Evolutionary conservation across 2,888 invertebrate species (phyloP).

Genomic region (Parascotia fuliginaria): DNA sequence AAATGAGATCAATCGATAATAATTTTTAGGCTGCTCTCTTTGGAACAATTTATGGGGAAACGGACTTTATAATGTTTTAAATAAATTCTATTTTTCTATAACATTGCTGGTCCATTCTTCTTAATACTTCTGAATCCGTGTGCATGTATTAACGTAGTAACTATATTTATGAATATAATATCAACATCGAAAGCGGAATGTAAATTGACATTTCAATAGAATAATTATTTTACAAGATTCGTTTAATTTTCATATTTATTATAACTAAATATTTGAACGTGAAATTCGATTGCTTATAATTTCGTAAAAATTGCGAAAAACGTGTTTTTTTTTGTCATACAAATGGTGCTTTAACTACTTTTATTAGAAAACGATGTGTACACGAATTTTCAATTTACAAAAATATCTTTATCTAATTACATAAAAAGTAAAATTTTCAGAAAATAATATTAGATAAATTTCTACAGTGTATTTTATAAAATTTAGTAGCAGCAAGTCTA

Average conservation of each 20-base stretch:
- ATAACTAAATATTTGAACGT: constrained; percentile 2
- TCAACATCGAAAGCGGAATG: constrained; percentile 78
- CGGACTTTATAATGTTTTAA: constrained; percentile 56
- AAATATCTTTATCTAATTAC: constrained; percentile 33
- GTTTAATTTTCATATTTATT: constrained; percentile 17
- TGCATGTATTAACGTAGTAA: constrained; percentile 25
- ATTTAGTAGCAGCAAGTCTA: constrained; percentile 31
- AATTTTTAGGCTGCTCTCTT: constrained; percentile 85
- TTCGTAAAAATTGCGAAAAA: constrained; percentile 1
- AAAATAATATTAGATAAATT: constrained; percentile 15
- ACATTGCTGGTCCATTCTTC: constrained; percentile 63
- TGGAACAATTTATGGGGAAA: constrained; percentile 79
- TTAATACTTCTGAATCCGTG: constrained; percentile 35
- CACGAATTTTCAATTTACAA: constrained; percentile 13
- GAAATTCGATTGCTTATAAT: constrained; percentile 5
- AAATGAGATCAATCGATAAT: constrained; percentile 85
- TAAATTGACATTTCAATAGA: constrained; percentile 58
- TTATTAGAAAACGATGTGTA: not conserved
- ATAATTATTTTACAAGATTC: constrained; percentile 22
- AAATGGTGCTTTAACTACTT: constrained; percentile 11
- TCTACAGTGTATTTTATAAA: constrained; percentile 14
- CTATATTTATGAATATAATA: constrained; percentile 50
- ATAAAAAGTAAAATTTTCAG: constrained; percentile 14
- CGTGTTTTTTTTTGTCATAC: constrained; percentile 2
- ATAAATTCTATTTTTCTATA: constrained; percentile 52